Conservation (phyloP, 2,888 invertebrate species). For the Argynnis bischoffii region DNA sequence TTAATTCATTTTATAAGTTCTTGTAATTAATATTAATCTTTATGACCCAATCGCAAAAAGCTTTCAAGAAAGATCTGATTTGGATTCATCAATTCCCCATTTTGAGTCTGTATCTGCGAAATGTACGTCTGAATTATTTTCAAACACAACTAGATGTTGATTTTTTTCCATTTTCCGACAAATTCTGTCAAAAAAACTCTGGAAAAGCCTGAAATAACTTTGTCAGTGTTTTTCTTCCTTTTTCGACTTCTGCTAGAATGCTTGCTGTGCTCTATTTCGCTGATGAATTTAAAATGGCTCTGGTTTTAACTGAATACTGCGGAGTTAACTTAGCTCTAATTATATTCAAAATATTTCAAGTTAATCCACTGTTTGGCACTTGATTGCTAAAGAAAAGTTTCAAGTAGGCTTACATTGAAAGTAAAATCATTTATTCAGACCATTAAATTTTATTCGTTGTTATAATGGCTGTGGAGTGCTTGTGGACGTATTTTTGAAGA, state of each 20-base stretch:
- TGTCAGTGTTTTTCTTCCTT: not conserved
- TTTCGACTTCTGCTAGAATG: not conserved
- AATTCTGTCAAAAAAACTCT: constrained; percentile 13
- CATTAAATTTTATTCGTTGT: constrained; percentile 13
- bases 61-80: not conserved
- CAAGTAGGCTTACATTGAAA: constrained; percentile 7
- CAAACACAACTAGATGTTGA: constrained; percentile 6
- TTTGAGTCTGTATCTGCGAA: not conserved
- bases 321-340: constrained; percentile 7
- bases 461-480: not conserved
- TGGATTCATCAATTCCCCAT: not conserved
- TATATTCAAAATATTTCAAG: constrained; percentile 1
- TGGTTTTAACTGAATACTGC: constrained; percentile 15
- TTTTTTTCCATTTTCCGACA: not conserved
- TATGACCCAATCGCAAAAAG: not conserved
- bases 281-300: constrained; percentile 9
- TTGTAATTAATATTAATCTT: too few relatives aligned
- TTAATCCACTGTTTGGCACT: constrained; percentile 11
- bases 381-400: constrained; percentile 3
- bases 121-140: constrained; percentile 17
- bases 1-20: too few relatives aligned
- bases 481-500: too few relatives aligned
- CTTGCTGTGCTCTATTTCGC: constrained; percentile 1
- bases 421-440: constrained; percentile 4
- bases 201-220: constrained; percentile 11